phyloP scores from a whole-genome alignment of 2,797 vertebrate species.

The Leptoclinus maculatus region DNA sequence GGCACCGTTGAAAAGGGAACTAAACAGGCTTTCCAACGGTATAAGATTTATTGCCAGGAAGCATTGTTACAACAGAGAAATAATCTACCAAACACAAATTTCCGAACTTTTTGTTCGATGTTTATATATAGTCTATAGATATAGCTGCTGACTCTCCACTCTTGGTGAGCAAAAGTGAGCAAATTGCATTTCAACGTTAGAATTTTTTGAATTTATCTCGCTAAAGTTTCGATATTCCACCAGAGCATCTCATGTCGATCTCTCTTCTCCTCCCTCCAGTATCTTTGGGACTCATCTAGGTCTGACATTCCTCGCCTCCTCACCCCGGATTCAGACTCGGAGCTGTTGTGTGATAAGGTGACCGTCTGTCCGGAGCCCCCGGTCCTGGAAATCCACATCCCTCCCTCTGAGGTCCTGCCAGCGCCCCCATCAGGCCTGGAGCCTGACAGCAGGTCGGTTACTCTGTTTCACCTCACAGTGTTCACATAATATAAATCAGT shows the following conservation, averaged over 20 bases:
- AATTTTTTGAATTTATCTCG: not conserved
- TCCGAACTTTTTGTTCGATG: no score
- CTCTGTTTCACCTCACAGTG: not conserved
- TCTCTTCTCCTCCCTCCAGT: conserved; percentile 51
- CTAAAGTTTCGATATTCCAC: not conserved
- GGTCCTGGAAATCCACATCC: conserved; percentile 38
- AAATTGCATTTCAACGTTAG: not conserved
- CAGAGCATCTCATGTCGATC: not conserved
- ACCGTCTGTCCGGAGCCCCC: conserved; percentile 36
- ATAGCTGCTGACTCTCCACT: not conserved
- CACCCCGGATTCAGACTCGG: conserved; percentile 43
- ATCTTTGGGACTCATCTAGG: conserved; percentile 39
- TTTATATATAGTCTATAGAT: no score
- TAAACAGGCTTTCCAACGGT: no score
- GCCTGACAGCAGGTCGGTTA: conserved; percentile 46
- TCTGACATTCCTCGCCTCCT: conserved; percentile 68
- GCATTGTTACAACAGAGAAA: no score
- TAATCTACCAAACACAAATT: no score
- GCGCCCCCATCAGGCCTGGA: conserved; percentile 15
- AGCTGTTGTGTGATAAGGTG: conserved; percentile 62
- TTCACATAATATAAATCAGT: not conserved
- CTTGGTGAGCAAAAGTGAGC: not conserved
- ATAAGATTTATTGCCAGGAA: no score
- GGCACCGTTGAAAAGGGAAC: no score
- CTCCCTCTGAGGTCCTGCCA: not conserved